Evolutionary conservation across 1,140 invertebrate species (phyloP), one percentile per base, ranked within the genome.

Genomic region (Conus betulinus): DNA sequence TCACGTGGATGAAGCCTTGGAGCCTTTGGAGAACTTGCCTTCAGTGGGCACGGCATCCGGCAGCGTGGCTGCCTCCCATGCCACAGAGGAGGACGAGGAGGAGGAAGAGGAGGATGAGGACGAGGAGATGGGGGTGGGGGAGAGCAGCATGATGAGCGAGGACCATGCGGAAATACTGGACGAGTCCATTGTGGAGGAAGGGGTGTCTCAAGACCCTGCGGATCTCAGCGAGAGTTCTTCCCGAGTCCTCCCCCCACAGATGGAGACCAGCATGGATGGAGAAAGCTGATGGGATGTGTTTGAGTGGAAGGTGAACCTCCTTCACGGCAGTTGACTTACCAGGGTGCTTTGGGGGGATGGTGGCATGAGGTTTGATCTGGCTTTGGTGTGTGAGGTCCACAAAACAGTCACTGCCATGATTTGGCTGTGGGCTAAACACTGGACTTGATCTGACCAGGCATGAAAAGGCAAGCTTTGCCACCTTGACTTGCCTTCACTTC

Each of bases 161-260:
- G 27, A 79, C 25, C 25, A 79, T 5, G 55, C 25, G 13, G 82
- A 20, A 13, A 20, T 4, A 0, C 20, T 25, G n/a, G 82, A 84
- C 39, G 84, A 76, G 6, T 17, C 27, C 17, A 52, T 76, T 11
- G 85, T n/a, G 17, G 85, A 87, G n/a, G 85, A 87, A 51, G 85
- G 53, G 53, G 85, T 87, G 85, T 57, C 85, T 4, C 27, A 78
- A 17, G 85, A 87, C 51, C 53, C 71, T 3, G 85, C 85, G 10
- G 74, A 87, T 27, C 85, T 87, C 6, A 87, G 71, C 53, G 85
- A n/a, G 85, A 87, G 74, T 87, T 87, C n/a, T 87, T 87, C 52
- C 27, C 85, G 20, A 87, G 85, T 53, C 74, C 85, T n/a, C 25
- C 25, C 85, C 25, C 63, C 63, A n/a, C 71, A 25, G 74, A 52